A percentile compares a stretch with the other conserved stretches of the same genome.
Conservation (phyloP, 1,140 invertebrate genomes). For the Cepaea nemoralis region DNA sequence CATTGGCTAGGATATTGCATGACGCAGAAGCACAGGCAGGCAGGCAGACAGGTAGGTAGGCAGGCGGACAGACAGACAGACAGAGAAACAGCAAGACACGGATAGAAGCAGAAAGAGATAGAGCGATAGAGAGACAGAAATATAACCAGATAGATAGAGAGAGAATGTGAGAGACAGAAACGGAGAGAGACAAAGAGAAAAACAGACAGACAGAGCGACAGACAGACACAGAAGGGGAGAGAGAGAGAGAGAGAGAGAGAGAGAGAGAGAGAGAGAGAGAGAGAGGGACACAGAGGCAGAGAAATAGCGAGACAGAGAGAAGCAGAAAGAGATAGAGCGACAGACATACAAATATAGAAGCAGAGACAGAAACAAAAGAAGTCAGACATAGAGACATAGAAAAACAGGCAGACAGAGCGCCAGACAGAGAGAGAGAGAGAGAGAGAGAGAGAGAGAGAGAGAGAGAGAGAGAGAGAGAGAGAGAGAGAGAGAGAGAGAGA, state of each 20-base stretch:
- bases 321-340: background rate
- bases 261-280: no score
- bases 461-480: no score
- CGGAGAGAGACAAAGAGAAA: no score
- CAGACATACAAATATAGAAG: background rate
- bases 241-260: no score
- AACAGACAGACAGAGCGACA: no score
- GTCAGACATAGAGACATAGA: background rate
- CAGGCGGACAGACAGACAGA: background rate
- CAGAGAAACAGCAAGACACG: background rate
- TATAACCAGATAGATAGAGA: no score
- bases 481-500: background rate
- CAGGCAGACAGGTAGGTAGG: background rate
- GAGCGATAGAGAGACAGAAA: background rate
- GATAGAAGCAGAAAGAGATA: no score
- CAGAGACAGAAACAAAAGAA: background rate
- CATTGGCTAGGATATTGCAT: no score
- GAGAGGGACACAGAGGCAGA: background rate
- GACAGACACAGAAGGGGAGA: no score
- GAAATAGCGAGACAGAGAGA: background rate
- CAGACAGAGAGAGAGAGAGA: background rate
- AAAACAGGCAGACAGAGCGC: no score
- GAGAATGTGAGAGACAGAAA: no score
- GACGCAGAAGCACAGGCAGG: background rate
- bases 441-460: background rate